Evolutionary conservation across 2,888 invertebrate genomes (phyloP).

Genomic region (Cheilosia scutellata): DNA sequence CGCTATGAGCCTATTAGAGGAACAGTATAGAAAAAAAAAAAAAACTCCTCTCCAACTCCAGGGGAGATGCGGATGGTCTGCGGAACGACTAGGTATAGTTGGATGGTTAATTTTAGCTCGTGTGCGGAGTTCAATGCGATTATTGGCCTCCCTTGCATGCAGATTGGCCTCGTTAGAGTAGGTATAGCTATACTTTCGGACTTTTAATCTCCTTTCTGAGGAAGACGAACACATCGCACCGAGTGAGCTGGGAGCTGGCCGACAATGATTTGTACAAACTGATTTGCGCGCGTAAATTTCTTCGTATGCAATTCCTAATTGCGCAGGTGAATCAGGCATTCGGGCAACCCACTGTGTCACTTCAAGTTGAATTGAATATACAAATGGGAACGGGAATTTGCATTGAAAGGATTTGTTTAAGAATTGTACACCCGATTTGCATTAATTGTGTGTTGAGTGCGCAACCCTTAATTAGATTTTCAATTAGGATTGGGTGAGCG

Average conservation of each 20-base stretch:
- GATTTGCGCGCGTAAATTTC: constrained; percentile 53
- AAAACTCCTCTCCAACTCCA: neutral
- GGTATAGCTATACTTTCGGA: constrained; percentile 32
- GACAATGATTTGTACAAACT: constrained; percentile 33
- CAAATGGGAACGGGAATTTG: constrained; percentile 61
- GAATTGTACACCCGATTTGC: constrained; percentile 51
- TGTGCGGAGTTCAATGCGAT: constrained; percentile 75
- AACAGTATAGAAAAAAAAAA: neutral
- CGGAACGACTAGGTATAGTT: constrained; percentile 23
- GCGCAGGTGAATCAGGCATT: constrained; percentile 53
- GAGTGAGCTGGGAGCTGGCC: constrained; percentile 9
- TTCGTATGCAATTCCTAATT: constrained; percentile 44
- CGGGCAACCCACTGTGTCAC: neutral
- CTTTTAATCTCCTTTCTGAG: constrained; percentile 47
- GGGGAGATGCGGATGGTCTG: constrained; percentile 6
- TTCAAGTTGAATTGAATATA: constrained; percentile 40
- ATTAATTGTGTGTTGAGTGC: constrained; percentile 59
- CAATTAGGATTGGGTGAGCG: constrained; percentile 62
- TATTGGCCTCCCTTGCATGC: constrained; percentile 70
- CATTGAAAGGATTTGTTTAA: constrained; percentile 68
- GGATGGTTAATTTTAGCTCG: constrained; percentile 73
- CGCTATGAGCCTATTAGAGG: constrained; percentile 69
- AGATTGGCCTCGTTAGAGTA: constrained; percentile 72
- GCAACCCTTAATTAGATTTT: constrained; percentile 73
- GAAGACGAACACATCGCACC: constrained; percentile 48